Base-by-base conservation (phyloP, 2,797 vertebrate species). In the Micrastur ruficollis region DNA sequence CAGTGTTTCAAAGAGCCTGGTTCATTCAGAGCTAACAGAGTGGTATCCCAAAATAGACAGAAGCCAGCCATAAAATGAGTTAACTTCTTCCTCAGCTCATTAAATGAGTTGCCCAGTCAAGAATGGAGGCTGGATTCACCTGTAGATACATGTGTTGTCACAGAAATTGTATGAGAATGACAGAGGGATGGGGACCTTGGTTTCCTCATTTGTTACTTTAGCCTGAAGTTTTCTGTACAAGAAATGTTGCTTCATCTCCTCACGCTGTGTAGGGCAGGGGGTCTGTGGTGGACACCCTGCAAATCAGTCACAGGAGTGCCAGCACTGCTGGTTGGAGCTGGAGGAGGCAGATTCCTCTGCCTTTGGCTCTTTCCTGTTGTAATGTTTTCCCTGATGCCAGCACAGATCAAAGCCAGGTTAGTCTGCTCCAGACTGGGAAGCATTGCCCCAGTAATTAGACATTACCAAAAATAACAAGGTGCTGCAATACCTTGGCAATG, bases 111-210 rank as follows among this genome's bases (percentile, higher is more conserved):
- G 32, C 15, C 61, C 23, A 34, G 75, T 59, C 40, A 67, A 67
- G 86, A 96, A 91, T 85, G 90, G 93, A 88, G 79, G 40, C 58
- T 52, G 70, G 38, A n/a, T 27, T 85, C 44, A 70, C n/a, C 25
- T 0, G 0, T 11, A 63, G 47, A n/a, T 32, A 38, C 2, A 0
- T 23, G 36, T 56, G 40, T 2, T 53, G 46, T 81, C 91, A 94
- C 59, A 73, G 82, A 93, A 84, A 79, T 73, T 47, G 40, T 21
- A 81, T 90, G 90, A 86, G 46, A 61, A 42, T 78, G 65, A 49
- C 84, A 94, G 55, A 46, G 36, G 26, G 25, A 75, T 17, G 20
- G 34, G 32, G 22, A 55, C 31, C 50, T 53, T 4, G 8, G 49
- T 40, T 72, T 88, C 58, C 36, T 87, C 47, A 6, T 52, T 63